Evolutionary conservation across 2,888 invertebrate genomes (phyloP).

Genomic region (Tinea pellionella): DNA sequence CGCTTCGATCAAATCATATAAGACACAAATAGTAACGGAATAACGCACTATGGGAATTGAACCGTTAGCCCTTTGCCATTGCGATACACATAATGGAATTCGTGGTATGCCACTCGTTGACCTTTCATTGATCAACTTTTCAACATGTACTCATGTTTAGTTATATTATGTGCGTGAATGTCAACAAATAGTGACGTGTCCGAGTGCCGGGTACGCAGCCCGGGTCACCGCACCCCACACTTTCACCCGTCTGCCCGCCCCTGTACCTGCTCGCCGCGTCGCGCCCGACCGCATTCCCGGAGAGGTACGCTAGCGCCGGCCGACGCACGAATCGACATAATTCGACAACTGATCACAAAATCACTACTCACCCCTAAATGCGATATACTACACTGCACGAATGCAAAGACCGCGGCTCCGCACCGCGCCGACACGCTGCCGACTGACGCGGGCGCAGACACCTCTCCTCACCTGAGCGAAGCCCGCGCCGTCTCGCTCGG

Average conservation of each 20-base stretch:
- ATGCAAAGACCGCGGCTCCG: constrained; percentile 23
- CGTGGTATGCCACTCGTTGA: background rate
- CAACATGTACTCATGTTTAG: background rate
- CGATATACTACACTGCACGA: constrained; percentile 22
- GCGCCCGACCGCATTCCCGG: constrained; percentile 22
- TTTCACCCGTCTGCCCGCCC: constrained; percentile 22
- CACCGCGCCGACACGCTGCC: constrained; percentile 11
- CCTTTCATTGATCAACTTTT: background rate
- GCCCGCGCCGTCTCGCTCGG: background rate
- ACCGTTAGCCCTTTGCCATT: constrained; percentile 1
- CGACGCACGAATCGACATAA: background rate
- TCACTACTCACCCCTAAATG: constrained; percentile 3
- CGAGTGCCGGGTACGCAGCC: background rate
- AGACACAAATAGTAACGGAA: background rate
- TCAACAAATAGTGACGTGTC: constrained; percentile 10
- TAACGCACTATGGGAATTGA: constrained; percentile 1
- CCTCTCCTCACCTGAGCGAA: constrained; percentile 10
- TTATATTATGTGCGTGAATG: background rate
- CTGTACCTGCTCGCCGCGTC: constrained; percentile 16
- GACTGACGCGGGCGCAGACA: background rate
- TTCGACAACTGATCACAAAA: background rate
- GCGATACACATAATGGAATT: background rate
- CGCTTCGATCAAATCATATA: no score
- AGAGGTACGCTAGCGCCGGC: background rate
- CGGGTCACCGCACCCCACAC: constrained; percentile 9